Evolutionary conservation across 2,797 vertebrate species (phyloP).

Genomic region (Sebastes itinus): DNA sequence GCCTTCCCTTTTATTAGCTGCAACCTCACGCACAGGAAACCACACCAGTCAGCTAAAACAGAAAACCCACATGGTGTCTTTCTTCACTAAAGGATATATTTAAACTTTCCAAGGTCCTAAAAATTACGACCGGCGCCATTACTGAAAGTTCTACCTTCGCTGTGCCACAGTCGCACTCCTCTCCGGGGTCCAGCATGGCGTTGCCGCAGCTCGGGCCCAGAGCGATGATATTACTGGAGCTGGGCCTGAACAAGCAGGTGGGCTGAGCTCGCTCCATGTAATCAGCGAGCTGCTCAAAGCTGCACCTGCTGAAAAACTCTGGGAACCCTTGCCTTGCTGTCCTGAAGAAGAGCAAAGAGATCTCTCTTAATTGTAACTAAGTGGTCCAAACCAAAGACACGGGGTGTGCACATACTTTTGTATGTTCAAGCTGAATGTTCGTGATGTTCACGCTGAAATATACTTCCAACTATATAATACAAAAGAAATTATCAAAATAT

Average conservation of each 20-base stretch:
- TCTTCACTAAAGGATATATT: background rate
- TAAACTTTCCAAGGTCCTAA: background rate
- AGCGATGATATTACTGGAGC: constrained; percentile 58
- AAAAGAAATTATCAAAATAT: no score
- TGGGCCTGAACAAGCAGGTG: constrained; percentile 81
- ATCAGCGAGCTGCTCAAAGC: constrained; percentile 79
- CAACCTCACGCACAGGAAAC: constrained; percentile 16
- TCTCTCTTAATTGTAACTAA: background rate
- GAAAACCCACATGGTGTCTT: background rate
- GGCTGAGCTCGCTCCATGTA: constrained; percentile 82
- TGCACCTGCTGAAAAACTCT: constrained; percentile 89
- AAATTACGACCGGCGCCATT: background rate
- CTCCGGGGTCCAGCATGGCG: constrained; percentile 86
- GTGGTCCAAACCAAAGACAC: background rate
- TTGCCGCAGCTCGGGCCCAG: constrained; percentile 87
- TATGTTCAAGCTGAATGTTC: background rate
- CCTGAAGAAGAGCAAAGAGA: constrained; percentile 60
- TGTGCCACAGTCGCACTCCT: constrained; percentile 92
- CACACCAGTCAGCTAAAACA: background rate
- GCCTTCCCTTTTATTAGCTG: background rate
- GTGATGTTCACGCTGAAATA: background rate
- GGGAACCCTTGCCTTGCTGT: constrained; percentile 77
- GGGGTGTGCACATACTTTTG: background rate
- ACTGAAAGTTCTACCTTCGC: constrained; percentile 74
- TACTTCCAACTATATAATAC: background rate